These are phyloP conservation scores for Sterna hirundo DNA, from an alignment of 2,113 vertebrate genomes.

Conservation along the genomic window DNA sequence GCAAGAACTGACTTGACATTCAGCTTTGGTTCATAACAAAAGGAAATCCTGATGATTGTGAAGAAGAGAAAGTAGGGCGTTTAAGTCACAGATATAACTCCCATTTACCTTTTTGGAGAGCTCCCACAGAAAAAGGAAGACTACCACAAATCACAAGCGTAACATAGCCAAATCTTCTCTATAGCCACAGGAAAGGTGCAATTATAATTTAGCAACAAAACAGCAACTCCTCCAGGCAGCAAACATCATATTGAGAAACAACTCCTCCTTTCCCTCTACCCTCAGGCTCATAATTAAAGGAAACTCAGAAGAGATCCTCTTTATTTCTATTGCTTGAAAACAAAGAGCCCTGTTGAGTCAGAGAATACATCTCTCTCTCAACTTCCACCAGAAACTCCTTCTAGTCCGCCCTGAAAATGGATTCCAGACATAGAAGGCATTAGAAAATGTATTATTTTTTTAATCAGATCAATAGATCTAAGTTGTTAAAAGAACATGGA, in stretches of 20 bases:
- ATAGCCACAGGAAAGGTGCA: slow-evolving; percentile 4
- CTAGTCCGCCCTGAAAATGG: not conserved
- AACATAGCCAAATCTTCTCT: not conserved
- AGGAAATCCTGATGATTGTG: not conserved
- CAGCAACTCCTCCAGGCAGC: slow-evolving; percentile 34
- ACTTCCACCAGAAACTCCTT: not conserved
- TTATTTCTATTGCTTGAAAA: slow-evolving; percentile 35
- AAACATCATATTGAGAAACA: slow-evolving; percentile 13
- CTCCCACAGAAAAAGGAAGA: not conserved
- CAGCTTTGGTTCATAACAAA: not conserved
- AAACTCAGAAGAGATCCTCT: slow-evolving; percentile 30
- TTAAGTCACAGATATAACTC: not conserved
- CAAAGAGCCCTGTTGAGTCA: slow-evolving; percentile 15
- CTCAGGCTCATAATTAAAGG: slow-evolving; percentile 38
- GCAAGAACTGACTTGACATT: slow-evolving; percentile 56
- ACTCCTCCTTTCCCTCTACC: slow-evolving; percentile 2
- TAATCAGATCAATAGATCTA: not conserved
- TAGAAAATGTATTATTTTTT: too few species aligned
- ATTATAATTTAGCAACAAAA: slow-evolving; percentile 39
- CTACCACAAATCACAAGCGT: not conserved
- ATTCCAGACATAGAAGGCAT: not conserved
- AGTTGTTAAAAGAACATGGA: not conserved
- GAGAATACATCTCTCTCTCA: not conserved
- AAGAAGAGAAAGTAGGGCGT: not conserved
- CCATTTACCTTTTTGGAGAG: not conserved